phyloP scores from a whole-genome alignment of 92 coral and sea anemone species.

The Paragorgia papillata region DNA sequence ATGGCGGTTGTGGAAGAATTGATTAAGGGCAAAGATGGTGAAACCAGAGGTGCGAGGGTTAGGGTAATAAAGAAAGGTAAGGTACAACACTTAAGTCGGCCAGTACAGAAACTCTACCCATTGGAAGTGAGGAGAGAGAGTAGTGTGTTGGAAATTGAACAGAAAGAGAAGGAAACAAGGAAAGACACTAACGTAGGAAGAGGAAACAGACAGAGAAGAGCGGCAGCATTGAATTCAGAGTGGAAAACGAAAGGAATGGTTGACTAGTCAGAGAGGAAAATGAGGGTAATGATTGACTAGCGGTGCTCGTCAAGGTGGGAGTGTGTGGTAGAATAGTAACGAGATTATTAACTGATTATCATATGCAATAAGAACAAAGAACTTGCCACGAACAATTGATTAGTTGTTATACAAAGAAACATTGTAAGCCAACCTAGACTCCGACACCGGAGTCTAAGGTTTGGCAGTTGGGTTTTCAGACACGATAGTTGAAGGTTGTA shows the following conservation, averaged over 20 bases:
- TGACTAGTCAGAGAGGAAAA: too few relatives aligned
- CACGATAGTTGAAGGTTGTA: too few relatives aligned
- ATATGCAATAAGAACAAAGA: too few relatives aligned
- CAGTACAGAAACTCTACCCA: not conserved
- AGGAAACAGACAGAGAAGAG: not conserved
- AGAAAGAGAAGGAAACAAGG: not conserved
- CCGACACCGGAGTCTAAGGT: too few relatives aligned
- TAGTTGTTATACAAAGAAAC: too few relatives aligned
- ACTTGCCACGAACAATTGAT: too few relatives aligned
- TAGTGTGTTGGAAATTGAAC: not conserved
- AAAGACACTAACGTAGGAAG: too few relatives aligned
- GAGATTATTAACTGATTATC: too few relatives aligned
- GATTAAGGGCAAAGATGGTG: slow-evolving; percentile 41
- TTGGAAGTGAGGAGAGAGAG: not conserved
- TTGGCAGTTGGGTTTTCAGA: too few relatives aligned
- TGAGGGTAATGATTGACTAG: not conserved
- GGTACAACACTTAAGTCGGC: slow-evolving; percentile 7
- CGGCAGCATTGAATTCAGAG: not conserved
- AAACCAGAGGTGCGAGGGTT: slow-evolving; percentile 21
- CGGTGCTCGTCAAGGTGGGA: slow-evolving; percentile 12
- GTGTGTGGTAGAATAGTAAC: too few relatives aligned
- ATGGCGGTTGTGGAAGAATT: slow-evolving; percentile 25
- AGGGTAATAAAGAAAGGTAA: slow-evolving; percentile 1
- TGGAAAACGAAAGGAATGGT: too few relatives aligned
- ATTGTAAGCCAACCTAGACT: too few relatives aligned